Evolutionary conservation across 2,888 invertebrate genomes (phyloP), one percentile per base, ranked within the genome.

Genomic region (Oscheius sp.): DNA sequence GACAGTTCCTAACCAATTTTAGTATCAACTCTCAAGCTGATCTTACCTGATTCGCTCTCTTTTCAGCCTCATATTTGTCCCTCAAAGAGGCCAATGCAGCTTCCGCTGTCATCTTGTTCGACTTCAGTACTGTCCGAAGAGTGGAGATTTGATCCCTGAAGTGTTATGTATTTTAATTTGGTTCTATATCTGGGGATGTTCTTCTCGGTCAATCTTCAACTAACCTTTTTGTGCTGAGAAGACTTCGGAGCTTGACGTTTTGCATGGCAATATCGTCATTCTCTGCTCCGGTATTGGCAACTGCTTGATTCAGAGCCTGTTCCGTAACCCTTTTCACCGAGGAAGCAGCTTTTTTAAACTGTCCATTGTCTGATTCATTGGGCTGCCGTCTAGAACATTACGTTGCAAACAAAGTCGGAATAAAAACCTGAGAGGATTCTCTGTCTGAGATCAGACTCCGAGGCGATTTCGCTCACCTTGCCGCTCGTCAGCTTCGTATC

Each of bases 61-160:
- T 99, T 91, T 99, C 99, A 79, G 95, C 96, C 91, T 99, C 98
- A 91, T 98, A 99, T 91, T 99, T 99, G 87, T 95, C 94, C 92
- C 98, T 97, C 89, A 99, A 93, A 92, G 97, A 98, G 75, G 95
- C 95, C 82, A 99, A 92, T 55, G 98, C 98, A 76, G 96, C 94
- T 91, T 99, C 99, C 10, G 99, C 98, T 33, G 98, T 98, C 90
- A 84, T 60, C 91, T 99, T 99, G 92, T 99, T 99, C 73, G 97
- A 96, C 91, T 98, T 98, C 87, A 99, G 93, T 84, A 99, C 98
- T 82, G 96, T 96, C 84, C 99, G 93, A 73, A 99, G 92, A 0
- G 98, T 98, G 55, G 96, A 96, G 89, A 99, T 96, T 92, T 99
- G 99, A 60, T 88, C 88, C 50, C 85, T 85, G 70, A 65, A 84